Evolutionary conservation across 2,113 vertebrate species (phyloP).

Genomic region (Cyanoderma ruficeps): DNA sequence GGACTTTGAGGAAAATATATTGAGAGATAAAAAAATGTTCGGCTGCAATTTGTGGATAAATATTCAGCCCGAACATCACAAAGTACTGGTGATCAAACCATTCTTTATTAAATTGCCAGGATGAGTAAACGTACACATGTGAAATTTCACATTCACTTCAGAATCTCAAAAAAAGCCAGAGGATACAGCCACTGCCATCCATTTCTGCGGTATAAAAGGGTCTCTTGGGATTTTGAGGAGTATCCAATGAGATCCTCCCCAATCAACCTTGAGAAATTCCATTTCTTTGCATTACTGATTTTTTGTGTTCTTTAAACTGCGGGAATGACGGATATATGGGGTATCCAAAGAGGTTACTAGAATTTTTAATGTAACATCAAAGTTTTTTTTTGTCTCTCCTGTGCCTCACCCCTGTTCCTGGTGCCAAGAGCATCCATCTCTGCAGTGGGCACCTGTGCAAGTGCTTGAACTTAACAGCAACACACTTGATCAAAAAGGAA

Average conservation of each 20-base stretch:
- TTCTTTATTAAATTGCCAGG: neutral
- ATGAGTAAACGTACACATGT: rapidly evolving
- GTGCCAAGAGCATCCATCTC: neutral
- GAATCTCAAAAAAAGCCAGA: neutral
- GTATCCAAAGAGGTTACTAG: neutral
- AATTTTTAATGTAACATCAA: neutral
- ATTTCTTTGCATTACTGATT: neutral
- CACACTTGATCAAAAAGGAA: neutral
- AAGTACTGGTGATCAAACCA: neutral
- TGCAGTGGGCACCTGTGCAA: neutral
- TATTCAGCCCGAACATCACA: neutral
- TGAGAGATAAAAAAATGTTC: neutral
- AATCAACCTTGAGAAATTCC: neutral
- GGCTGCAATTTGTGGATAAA: neutral
- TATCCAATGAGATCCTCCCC: neutral
- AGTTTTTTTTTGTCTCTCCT: neutral
- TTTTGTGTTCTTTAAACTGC: neutral
- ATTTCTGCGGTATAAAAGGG: neutral
- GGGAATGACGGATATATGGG: neutral
- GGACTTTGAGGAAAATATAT: neutral
- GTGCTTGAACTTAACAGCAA: neutral
- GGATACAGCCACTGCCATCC: neutral
- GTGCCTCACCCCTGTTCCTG: neutral
- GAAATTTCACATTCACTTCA: neutral
- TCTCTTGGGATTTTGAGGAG: neutral